Percentiles rank a stretch among this genome's conserved stretches.
Evolutionary conservation across 1,140 invertebrate genomes (phyloP).

Genomic region (Apocrypta bakeri): DNA sequence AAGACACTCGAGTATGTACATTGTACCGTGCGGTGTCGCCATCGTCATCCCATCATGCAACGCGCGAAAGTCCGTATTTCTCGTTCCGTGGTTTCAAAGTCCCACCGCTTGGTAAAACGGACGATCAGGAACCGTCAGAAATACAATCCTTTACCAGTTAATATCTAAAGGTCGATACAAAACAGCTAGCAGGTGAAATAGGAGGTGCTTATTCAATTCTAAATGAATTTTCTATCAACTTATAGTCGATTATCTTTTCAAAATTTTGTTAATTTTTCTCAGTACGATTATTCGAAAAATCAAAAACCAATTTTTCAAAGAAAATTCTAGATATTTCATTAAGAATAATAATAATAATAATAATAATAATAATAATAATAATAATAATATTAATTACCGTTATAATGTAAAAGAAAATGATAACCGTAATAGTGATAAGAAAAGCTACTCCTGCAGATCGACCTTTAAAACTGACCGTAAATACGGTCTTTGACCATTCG

Average conservation of each 20-base stretch:
- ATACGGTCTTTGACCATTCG: neutral
- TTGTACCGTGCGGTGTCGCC: conserved; percentile 45
- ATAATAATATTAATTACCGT: too few species aligned
- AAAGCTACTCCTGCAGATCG: neutral
- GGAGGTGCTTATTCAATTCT: neutral
- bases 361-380: too few species aligned
- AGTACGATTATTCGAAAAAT: too few species aligned
- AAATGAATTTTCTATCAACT: too few species aligned
- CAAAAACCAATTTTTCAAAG: too few species aligned
- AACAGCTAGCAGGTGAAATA: neutral
- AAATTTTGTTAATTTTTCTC: too few species aligned
- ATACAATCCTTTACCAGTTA: too few species aligned
- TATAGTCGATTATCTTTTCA: too few species aligned
- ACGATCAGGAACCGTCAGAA: conserved; percentile 7
- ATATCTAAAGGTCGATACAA: neutral
- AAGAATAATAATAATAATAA: too few species aligned
- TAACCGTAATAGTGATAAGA: neutral
- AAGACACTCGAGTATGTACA: neutral
- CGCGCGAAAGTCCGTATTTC: conserved; percentile 49
- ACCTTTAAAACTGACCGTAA: neutral
- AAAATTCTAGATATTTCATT: too few species aligned
- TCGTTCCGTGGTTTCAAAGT: neutral
- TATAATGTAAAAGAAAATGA: too few species aligned
- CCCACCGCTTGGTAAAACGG: neutral
- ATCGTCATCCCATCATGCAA: conserved; percentile 60